Base-by-base conservation (phyloP, 2,113 vertebrate genomes). In the Cavia aperea region DNA sequence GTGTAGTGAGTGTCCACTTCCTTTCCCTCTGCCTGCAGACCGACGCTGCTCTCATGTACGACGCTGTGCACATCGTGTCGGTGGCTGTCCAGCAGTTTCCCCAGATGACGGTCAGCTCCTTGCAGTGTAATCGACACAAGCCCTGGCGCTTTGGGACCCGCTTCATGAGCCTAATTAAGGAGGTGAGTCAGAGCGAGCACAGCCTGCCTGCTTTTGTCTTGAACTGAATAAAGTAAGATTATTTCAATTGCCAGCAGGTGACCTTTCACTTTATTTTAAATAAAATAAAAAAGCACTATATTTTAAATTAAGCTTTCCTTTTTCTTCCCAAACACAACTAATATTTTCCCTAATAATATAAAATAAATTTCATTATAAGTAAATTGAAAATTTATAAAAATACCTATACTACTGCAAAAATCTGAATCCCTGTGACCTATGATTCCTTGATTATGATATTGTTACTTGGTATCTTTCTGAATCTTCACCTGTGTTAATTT, bases 81-180 rank as follows among this genome's bases (percentile, higher is more conserved):
- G 99, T 99, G 96, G 99, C 99, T 2, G 99, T 99, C 88, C 99
- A 99, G 94, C 99, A 99, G 98, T 99, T 99, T 96, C 98, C 99
- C 33, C 99, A 99, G 98, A 99, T 99, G 98, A 99, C 99, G 4
- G 99, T 99, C 97, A 99, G 99, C 46, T 99, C 99, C 0, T 97
- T 99, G 36, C 99, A 99, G 97, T 99, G 99, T 97, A 99, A 99
- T 97, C 98, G 99, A 26, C 99, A 99, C 98, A 99, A 99, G 83
- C 99, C 99, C 0, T 99, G 99, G 99, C 98, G 99, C 94, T 99
- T 99, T 23, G 99, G 99, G 92, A 99, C 99, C 79, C 98, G 99
- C 86, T 99, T 99, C 95, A 99, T 99, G 98, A 98, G 98, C 58
- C 98, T 99, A 93, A 99, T 99, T 97, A 99, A 99, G 97, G 99